Evolutionary conservation across 2,888 invertebrate species (phyloP), one percentile per base, ranked within the genome.

Genomic region (Neoitamus cyanurus): DNA sequence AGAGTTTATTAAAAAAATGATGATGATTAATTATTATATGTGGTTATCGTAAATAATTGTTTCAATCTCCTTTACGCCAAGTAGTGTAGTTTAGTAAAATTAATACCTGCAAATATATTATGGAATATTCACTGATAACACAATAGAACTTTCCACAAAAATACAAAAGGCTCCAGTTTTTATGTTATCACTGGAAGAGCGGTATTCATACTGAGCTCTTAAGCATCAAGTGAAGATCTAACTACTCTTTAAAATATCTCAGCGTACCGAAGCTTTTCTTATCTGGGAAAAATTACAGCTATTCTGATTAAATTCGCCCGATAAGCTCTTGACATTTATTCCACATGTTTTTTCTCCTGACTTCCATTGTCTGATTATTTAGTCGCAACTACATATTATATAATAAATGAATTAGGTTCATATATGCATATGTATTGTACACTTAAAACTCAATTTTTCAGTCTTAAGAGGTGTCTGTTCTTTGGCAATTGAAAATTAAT

Each of bases 131-230:
- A 58, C 0, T 34, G 15, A 77, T 42, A 77, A 28, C 3, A 77
- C 9, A 77, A 30, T 9, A 70, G 5, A 31, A 70, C 11, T 6
- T 31, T 11, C 9, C 28, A 30, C 11, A 31, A 25, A 37, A 25
- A 25, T n/a, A 28, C 0, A 42, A 6, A 75, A 28, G 6, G 11
- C 25, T 77, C 13, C 85, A 87, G 89, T 86, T 42, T 42, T 89
- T 89, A 89, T 90, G 90, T 89, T 90, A 90, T 87, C 91, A 89
- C 90, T 90, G 91, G 89, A 90, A 90, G 89, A 87, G 90, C 88
- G 88, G 88, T 89, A 89, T 87, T 84, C 78, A 84, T 87, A 89
- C 89, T 89, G 87, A 87, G 78, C 31, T 83, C 31, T 83, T 37
- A 69, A 4, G 20, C 25, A 9, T 15, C 2, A 34, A 70, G 13